Base-by-base conservation (phyloP, 2,888 invertebrate species). In the Zele albiditarsus region DNA sequence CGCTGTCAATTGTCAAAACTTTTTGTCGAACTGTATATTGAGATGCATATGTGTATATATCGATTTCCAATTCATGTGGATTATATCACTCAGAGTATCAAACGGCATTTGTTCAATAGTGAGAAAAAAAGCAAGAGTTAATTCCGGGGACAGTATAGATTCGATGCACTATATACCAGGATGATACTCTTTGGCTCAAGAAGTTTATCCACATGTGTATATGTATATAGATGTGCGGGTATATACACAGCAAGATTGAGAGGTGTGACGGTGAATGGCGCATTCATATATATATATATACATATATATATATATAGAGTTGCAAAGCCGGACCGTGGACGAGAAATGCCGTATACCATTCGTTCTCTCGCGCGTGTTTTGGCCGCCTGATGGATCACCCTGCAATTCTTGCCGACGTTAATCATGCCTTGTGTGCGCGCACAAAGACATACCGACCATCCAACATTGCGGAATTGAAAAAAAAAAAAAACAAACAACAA, bases 311-410 rank as follows among this genome's bases (percentile, higher is more conserved):
- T 25, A 60, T 27, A 25, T 60, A 27, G 27, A 60, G 60, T 60
- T 5, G 60, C 27, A 60, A 60, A 60, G 27, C 28, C 16, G 60
- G 28, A 60, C 10, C 27, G 60, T 60, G 28, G 60, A 60, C 60
- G 60, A 60, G 60, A 60, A 60, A 67, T 42, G 28, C 28, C 28
- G 60, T 60, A n/a, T n/a, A 25, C 49, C 27, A 67, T 67, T 67
- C 46, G 49, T 49, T 46, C 25, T 67, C 67, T 10, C 67, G 38
- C 67, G 67, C 49, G 53, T 53, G 49, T 49, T 46, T 67, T 23
- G 27, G 25, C 53, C 53, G 31, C 20, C 67, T 80, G 76, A 81
- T 77, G 71, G 76, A 80, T 79, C 77, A 73, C 68, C 53, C 20
- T 31, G 49, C 63, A 73, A 75, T 68, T 20, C 65, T n/a, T 23